phyloP scores from a whole-genome alignment of 2,797 vertebrate genomes.

The Anisognathus igniventris region DNA sequence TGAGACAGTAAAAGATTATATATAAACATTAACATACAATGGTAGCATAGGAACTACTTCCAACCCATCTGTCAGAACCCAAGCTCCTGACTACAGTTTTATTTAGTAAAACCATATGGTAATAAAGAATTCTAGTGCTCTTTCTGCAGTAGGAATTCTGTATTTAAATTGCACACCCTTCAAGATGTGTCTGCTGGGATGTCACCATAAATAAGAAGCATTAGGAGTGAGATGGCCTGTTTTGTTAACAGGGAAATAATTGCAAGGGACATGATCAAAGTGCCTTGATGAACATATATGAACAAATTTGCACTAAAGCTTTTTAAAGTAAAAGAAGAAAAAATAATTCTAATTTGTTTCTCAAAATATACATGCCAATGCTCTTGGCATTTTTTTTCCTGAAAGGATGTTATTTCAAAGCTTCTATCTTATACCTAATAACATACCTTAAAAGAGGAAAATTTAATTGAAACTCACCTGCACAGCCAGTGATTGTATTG shows the following conservation, averaged over 20 bases:
- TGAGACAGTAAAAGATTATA: background rate
- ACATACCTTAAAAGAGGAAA: slow-evolving; percentile 11
- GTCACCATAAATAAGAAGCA: background rate
- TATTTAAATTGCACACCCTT: background rate
- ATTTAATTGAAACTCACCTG: slow-evolving; percentile 61
- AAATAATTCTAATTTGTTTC: background rate
- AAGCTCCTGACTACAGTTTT: background rate
- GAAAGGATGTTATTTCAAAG: background rate
- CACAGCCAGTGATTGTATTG: slow-evolving; percentile 66
- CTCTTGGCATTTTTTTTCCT: background rate
- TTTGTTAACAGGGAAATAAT: background rate
- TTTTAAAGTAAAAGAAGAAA: background rate
- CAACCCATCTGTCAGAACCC: background rate
- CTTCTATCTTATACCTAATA: slow-evolving; percentile 4
- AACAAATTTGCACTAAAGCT: slow-evolving; percentile 11
- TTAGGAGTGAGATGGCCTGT: background rate
- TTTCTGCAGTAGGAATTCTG: background rate
- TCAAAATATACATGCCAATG: background rate
- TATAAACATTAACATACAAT: background rate
- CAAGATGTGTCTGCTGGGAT: background rate
- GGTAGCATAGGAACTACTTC: background rate
- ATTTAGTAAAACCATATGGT: background rate
- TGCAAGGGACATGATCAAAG: background rate
- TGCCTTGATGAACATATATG: slow-evolving; percentile 12
- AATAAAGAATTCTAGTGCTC: background rate